Evolutionary conservation across 2,797 vertebrate species (phyloP).

Genomic region (Thamnophis elegans): DNA sequence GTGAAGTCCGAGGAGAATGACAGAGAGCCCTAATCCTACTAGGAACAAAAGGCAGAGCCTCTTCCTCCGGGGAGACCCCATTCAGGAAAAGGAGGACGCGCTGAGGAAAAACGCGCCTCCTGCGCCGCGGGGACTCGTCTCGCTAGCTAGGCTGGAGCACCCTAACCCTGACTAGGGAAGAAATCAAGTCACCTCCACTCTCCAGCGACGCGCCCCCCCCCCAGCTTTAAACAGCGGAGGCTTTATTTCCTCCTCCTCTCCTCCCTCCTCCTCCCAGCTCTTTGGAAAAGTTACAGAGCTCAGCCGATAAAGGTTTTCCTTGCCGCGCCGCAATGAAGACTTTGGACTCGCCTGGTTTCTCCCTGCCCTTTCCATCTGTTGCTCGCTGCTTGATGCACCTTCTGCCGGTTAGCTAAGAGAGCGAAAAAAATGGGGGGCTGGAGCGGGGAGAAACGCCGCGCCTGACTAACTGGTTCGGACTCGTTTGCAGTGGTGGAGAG

Average conservation of each 20-base stretch:
- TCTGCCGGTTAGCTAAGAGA: not conserved
- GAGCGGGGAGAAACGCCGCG: slow-evolving; percentile 48
- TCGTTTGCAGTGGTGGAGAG: slow-evolving; percentile 6
- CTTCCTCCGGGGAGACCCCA: slow-evolving; percentile 59
- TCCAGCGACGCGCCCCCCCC: not conserved
- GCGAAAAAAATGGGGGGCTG: not conserved
- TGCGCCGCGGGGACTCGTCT: not conserved
- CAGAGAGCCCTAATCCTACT: slow-evolving; percentile 38
- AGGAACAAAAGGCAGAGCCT: slow-evolving; percentile 61
- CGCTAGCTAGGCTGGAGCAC: not conserved
- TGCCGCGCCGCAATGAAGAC: not conserved
- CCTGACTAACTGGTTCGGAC: slow-evolving; percentile 52
- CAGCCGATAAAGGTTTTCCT: not conserved
- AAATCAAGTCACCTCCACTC: not conserved
- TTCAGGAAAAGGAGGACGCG: not conserved
- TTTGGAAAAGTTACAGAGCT: slow-evolving; percentile 8
- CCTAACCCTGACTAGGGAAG: not conserved
- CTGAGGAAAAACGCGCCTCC: not conserved
- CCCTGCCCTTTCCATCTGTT: slow-evolving; percentile 6
- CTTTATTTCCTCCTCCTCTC: not conserved
- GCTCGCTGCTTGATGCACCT: not conserved
- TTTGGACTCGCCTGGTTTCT: not conserved
- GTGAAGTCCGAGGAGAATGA: slow-evolving; percentile 59
- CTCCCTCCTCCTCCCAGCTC: too few species aligned
- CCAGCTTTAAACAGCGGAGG: not conserved